Conservation (phyloP, 2,113 vertebrate species). For the Oophaga pumilio region DNA sequence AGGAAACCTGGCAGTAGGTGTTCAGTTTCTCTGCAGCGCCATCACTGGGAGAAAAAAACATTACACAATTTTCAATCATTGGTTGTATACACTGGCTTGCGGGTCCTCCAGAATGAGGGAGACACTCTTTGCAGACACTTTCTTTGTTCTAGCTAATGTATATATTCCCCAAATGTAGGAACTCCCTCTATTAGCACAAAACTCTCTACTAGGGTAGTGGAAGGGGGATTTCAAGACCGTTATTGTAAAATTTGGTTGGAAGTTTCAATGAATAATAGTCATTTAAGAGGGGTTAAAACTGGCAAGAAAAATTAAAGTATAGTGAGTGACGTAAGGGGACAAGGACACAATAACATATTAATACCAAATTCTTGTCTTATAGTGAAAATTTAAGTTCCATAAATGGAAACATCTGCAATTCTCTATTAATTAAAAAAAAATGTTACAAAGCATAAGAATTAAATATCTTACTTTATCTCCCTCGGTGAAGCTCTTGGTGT, state of each 20-base stretch:
- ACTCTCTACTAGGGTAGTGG: too few relatives aligned
- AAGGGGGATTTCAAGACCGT: not conserved
- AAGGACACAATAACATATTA: not conserved
- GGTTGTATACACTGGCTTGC: too few relatives aligned
- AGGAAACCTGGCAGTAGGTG: too few relatives aligned
- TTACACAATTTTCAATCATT: too few relatives aligned
- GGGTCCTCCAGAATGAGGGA: too few relatives aligned
- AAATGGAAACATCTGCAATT: not conserved
- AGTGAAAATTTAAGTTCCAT: not conserved
- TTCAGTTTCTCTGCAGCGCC: too few relatives aligned
- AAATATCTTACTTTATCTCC: constrained; percentile 82
- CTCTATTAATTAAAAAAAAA: constrained; percentile 4
- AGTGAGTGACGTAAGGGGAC: not conserved
- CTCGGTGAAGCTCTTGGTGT: constrained; percentile 80
- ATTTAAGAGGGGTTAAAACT: not conserved
- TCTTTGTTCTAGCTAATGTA: too few relatives aligned
- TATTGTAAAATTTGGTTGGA: not conserved
- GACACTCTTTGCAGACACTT: too few relatives aligned
- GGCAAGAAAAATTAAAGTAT: not conserved
- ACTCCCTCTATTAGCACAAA: too few relatives aligned
- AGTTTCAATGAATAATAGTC: not conserved
- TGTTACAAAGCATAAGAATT: not conserved
- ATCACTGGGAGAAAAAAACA: too few relatives aligned
- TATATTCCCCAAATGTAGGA: too few relatives aligned
- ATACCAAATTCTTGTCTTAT: not conserved